Conservation (phyloP, 2,888 invertebrate genomes). For the Leptura quadrifasciata region DNA sequence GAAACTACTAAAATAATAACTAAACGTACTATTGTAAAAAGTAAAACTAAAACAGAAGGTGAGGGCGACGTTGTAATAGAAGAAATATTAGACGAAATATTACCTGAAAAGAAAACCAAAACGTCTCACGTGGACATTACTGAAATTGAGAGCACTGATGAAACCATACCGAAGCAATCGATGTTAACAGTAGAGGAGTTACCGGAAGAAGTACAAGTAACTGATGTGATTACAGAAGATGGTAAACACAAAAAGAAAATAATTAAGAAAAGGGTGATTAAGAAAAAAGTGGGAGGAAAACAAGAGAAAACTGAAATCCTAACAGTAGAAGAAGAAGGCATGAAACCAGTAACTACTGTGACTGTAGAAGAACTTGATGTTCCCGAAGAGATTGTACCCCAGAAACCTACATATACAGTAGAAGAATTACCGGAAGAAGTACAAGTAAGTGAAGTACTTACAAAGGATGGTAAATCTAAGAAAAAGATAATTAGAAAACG, state of each 20-base stretch:
- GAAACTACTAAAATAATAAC: constrained; percentile 77
- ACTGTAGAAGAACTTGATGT: constrained; percentile 57
- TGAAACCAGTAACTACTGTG: constrained; percentile 63
- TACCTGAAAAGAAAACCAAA: constrained; percentile 69
- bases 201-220: constrained; percentile 57
- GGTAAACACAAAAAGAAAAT: constrained; percentile 63
- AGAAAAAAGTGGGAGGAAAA: constrained; percentile 67
- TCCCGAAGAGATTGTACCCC: constrained; percentile 52
- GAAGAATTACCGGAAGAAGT: constrained; percentile 59
- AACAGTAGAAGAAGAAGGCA: constrained; percentile 69
- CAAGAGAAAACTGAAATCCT: constrained; percentile 67
- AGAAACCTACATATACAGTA: constrained; percentile 41
- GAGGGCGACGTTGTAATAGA: constrained; percentile 76
- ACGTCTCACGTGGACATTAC: constrained; percentile 69
- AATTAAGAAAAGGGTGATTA: constrained; percentile 71
- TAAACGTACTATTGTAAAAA: constrained; percentile 76
- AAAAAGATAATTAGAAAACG: constrained; percentile 66
- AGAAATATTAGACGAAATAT: constrained; percentile 72
- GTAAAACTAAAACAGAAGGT: constrained; percentile 57
- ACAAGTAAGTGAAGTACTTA: constrained; percentile 63
- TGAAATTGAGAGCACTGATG: constrained; percentile 65
- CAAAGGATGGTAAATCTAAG: constrained; percentile 60
- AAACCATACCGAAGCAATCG: constrained; percentile 58
- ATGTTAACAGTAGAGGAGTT: constrained; percentile 61
- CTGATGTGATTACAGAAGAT: constrained; percentile 61